Evolutionary conservation across 2,888 invertebrate genomes (phyloP).

Genomic region (Cryptocephalus moraei): DNA sequence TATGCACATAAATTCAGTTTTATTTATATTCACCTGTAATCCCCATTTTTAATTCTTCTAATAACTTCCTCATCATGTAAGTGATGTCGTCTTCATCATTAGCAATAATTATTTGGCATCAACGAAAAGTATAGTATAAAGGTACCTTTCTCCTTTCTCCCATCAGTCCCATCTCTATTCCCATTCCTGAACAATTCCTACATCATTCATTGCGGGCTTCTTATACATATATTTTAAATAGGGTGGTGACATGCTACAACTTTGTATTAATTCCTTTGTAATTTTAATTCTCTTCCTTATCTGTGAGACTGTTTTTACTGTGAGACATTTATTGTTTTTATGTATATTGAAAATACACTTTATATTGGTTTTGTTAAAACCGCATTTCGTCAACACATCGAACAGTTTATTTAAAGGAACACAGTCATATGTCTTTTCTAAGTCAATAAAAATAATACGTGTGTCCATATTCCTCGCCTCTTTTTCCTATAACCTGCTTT

Average conservation of each 20-base stretch:
- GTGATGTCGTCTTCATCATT: too few relatives aligned
- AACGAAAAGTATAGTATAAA: neutral
- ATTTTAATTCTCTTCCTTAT: neutral
- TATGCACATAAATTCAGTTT: too few relatives aligned
- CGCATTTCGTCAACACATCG: too few relatives aligned
- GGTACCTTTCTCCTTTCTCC: neutral
- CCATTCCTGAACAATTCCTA: neutral
- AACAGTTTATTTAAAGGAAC: too few relatives aligned
- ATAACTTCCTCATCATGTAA: too few relatives aligned
- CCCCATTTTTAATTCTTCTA: neutral
- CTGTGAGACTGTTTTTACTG: slow-evolving; percentile 1
- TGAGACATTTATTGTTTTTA: slow-evolving; percentile 1
- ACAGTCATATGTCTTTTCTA: too few relatives aligned
- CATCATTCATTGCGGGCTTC: neutral
- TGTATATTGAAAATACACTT: slow-evolving; percentile 1
- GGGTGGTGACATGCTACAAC: neutral
- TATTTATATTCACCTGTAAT: neutral
- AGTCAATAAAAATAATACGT: too few relatives aligned
- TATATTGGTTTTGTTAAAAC: neutral
- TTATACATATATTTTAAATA: neutral
- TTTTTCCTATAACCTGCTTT: neutral
- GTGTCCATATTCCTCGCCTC: neutral
- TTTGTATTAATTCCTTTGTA: too few relatives aligned
- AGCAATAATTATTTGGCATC: neutral
- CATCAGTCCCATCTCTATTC: neutral